Evolutionary conservation across 2,888 invertebrate genomes (phyloP).

Genomic region (Tachina grossa): DNA sequence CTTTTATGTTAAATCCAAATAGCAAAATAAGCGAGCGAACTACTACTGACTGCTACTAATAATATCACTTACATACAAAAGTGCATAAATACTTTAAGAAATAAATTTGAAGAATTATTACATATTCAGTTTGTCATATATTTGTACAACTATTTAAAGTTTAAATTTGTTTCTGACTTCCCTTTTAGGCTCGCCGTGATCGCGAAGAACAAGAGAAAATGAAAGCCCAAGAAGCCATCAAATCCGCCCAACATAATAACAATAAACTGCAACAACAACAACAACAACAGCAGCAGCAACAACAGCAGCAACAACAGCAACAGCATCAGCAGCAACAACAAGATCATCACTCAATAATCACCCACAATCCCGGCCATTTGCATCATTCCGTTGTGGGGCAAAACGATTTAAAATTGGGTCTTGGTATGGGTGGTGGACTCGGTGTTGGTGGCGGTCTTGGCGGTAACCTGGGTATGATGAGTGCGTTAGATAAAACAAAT

Average conservation of each 20-base stretch:
- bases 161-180: neutral
- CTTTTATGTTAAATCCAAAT: too few species aligned
- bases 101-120: too few species aligned
- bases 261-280: slow-evolving; percentile 82
- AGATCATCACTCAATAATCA: slow-evolving; percentile 82
- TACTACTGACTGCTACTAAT: too few species aligned
- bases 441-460: slow-evolving; percentile 80
- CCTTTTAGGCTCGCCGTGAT: slow-evolving; percentile 88
- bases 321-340: slow-evolving; percentile 79
- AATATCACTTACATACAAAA: too few species aligned
- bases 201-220: slow-evolving; percentile 95
- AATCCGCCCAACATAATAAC: slow-evolving; percentile 91
- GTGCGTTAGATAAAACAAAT: slow-evolving; percentile 82
- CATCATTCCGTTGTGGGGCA: slow-evolving; percentile 83
- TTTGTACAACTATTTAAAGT: neutral
- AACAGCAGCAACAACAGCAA: slow-evolving; percentile 78
- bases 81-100: too few species aligned
- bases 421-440: slow-evolving; percentile 82
- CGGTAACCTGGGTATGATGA: slow-evolving; percentile 83
- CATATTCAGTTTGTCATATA: neutral
- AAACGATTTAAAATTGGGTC: slow-evolving; percentile 82
- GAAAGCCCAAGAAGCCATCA: slow-evolving; percentile 94
- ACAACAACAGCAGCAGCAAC: slow-evolving; percentile 80
- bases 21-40: too few species aligned
- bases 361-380: slow-evolving; percentile 83